Percentiles rank a stretch among this genome's conserved stretches.
Conservation (phyloP, 2,888 invertebrate genomes). For the Drosophila suboccidentalis region DNA sequence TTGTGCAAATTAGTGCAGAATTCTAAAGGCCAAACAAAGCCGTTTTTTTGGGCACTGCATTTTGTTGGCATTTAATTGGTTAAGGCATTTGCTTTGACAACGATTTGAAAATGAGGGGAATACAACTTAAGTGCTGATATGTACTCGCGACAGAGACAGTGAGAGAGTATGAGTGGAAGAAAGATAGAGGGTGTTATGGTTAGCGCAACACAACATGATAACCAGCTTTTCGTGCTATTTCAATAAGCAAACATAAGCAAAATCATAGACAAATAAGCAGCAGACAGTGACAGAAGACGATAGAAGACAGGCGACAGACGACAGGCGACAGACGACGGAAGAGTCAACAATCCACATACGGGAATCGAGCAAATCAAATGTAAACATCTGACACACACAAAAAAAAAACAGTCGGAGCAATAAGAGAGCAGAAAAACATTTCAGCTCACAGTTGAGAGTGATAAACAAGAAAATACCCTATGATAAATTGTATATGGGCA, state of each 20-base stretch:
- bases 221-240: constrained; percentile 55
- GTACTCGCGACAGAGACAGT: constrained; percentile 2
- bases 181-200: constrained; percentile 14
- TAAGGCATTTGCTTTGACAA: constrained; percentile 40
- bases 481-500: neutral
- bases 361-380: constrained; percentile 75
- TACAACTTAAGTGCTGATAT: neutral
- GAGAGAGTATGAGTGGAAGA: neutral
- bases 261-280: constrained; percentile 62
- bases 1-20: constrained; percentile 38
- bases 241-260: constrained; percentile 68
- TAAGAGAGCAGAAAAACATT: constrained; percentile 17
- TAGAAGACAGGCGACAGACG: constrained; percentile 3
- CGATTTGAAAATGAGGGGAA: constrained; percentile 40
- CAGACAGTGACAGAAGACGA: constrained; percentile 11
- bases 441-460: neutral
- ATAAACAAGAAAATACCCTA: constrained; percentile 31
- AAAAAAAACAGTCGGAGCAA: constrained; percentile 28
- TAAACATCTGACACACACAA: constrained; percentile 55
- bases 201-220: constrained; percentile 36
- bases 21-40: constrained; percentile 32
- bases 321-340: constrained; percentile 10
- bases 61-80: constrained; percentile 47
- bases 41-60: constrained; percentile 18
- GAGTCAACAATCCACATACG: constrained; percentile 39